A percentile compares a stretch with the other conserved stretches of the same genome.
Conservation (phyloP, 2,888 invertebrate genomes). For the Lumbricus terrestris region DNA sequence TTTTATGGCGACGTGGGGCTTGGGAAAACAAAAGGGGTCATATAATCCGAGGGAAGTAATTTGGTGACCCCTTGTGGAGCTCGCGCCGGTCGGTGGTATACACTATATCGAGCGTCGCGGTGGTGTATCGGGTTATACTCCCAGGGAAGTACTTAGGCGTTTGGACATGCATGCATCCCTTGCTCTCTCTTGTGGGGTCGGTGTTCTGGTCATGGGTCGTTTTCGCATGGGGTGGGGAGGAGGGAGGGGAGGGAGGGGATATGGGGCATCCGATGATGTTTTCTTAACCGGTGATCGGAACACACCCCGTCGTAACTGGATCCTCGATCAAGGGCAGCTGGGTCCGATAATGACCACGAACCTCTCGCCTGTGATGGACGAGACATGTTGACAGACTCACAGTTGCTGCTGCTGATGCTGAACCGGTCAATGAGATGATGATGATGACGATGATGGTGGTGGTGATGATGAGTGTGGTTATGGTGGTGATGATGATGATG, state of each 20-base stretch:
- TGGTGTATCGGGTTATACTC: not conserved
- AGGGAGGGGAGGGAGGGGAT: too few relatives aligned
- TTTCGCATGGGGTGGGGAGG: not conserved
- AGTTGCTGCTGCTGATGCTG: not conserved
- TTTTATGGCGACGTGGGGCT: not conserved
- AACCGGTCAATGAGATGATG: not conserved
- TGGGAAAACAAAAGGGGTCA: conserved; percentile 3
- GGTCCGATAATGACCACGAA: not conserved
- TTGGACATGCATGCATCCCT: not conserved
- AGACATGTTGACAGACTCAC: not conserved
- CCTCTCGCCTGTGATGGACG: not conserved
- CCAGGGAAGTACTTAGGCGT: not conserved
- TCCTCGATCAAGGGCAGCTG: not conserved
- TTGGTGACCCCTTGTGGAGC: not conserved
- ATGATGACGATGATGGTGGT: not conserved
- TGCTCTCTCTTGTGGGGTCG: too few relatives aligned
- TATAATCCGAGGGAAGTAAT: not conserved
- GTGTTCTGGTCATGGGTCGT: not conserved
- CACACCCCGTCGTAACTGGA: not conserved
- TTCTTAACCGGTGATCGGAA: not conserved
- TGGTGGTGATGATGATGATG: not conserved
- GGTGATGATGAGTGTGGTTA: not conserved
- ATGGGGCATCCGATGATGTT: not conserved
- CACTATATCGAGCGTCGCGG: too few relatives aligned
- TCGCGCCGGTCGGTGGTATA: too few relatives aligned